phyloP scores from a whole-genome alignment of 2,113 vertebrate genomes.

The Emydura subglobosa region DNA sequence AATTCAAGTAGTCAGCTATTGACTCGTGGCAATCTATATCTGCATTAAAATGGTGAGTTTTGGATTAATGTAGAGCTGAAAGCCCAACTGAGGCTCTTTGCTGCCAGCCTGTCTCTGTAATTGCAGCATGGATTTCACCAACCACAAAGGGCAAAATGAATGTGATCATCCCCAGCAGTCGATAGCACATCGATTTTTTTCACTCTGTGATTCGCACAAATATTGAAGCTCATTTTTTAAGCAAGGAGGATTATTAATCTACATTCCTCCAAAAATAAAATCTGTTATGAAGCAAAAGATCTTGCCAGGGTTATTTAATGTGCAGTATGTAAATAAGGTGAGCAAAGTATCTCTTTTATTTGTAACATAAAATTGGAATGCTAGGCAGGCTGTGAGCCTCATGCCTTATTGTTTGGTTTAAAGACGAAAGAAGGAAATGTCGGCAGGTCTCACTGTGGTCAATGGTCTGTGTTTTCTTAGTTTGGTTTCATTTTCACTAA shows the following conservation, averaged over 20 bases:
- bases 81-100: constrained; percentile 86
- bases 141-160: constrained; percentile 89
- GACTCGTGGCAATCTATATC: constrained; percentile 87
- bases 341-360: not conserved
- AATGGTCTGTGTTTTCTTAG: constrained; percentile 49
- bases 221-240: constrained; percentile 86
- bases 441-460: constrained; percentile 63
- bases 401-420: constrained; percentile 54
- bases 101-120: constrained; percentile 87
- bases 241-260: constrained; percentile 82
- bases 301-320: constrained; percentile 59
- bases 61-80: constrained; percentile 89
- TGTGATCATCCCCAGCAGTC: constrained; percentile 84
- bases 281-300: constrained; percentile 55
- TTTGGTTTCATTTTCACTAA: constrained; percentile 69
- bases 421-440: constrained; percentile 70
- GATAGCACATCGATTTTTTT: constrained; percentile 86
- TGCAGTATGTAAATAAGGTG: constrained; percentile 58
- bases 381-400: constrained; percentile 33
- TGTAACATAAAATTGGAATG: constrained; percentile 40
- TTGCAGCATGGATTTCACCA: constrained; percentile 89
- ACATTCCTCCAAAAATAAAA: constrained; percentile 78
- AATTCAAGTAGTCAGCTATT: constrained; percentile 87
- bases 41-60: constrained; percentile 88
- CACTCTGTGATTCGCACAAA: constrained; percentile 83